Percentiles rank a stretch among this genome's conserved stretches.
Conservation (phyloP, 2,113 vertebrate genomes). For the Neoarius graeffei region DNA sequence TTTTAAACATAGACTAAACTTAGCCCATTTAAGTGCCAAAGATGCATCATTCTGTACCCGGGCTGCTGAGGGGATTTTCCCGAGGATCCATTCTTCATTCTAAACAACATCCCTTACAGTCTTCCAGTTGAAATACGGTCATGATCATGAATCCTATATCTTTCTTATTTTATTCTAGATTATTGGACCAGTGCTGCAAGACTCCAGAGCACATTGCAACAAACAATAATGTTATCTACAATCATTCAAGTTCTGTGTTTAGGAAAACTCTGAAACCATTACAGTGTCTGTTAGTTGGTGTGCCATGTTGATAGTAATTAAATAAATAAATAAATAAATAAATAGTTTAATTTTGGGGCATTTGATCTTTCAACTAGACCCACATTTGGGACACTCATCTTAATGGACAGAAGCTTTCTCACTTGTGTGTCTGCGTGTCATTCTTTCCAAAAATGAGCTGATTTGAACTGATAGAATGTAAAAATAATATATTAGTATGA, state of each 20-base stretch:
- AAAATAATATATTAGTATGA: neutral
- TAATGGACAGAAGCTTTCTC: neutral
- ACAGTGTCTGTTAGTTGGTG: neutral
- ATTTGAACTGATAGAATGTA: neutral
- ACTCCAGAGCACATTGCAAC: neutral
- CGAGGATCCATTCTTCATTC: neutral
- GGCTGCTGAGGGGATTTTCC: neutral
- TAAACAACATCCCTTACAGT: neutral
- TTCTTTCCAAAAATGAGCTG: neutral
- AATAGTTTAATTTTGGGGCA: neutral
- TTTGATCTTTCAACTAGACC: neutral
- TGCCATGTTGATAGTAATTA: neutral
- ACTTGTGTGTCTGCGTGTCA: neutral
- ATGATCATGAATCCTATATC: neutral
- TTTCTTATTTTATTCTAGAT: neutral
- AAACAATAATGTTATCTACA: neutral
- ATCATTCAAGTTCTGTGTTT: neutral
- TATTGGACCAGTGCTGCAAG: neutral
- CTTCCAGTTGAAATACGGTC: neutral
- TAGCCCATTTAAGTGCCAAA: neutral
- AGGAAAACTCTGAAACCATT: neutral
- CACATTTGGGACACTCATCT: neutral
- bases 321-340: neutral
- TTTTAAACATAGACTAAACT: neutral
- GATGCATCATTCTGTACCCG: constrained; percentile 28